Evolutionary conservation across 2,113 vertebrate species (phyloP), one percentile per base, ranked within the genome.

Genomic region (Oxyura jamaicensis): DNA sequence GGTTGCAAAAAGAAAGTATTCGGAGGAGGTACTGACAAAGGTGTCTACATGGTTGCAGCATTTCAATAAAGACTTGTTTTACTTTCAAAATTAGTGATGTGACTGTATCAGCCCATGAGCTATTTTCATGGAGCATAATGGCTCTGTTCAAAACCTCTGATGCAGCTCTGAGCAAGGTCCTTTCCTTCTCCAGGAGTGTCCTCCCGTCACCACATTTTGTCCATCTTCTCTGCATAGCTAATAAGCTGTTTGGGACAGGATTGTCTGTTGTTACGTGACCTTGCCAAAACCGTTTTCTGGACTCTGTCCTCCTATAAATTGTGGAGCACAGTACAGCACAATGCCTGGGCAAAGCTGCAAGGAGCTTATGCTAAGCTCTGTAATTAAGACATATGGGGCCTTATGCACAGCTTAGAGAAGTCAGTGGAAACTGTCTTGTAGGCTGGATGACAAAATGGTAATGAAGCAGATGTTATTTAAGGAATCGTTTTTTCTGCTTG

Each of bases 391-490:
- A 95, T 96, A 94, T 91, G 94, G 78, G 59, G 75, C 59, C 63
- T 90, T 94, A 96, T 81, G 91, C 78, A 74, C 90, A 88, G 93
- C 88, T 95, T 94, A 95, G 80, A 91, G 66, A 92, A 94, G 83
- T 66, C 69, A 84, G 86, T 92, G 92, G 83, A 90, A 96, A 93
- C 56, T 86, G 73, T 68, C 60, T 90, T 3, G 26, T 93, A 81
- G 88, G 86, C 93, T 94, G 86, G 73, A 53, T 91, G 95, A 94
- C 88, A 93, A 94, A 91, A 84, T 50, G 48, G 92, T 94, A 95
- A 90, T 94, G 53, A 97, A 91, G 83, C 92, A 94, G 62, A 84
- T 95, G 93, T 97, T 96, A 95, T 96, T 96, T 89, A 96, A 96
- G 91, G 59, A 85, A 58, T 50, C 3, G 4, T 67, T 78, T 91